Evolutionary conservation across 2,113 vertebrate species (phyloP), one percentile per base, ranked within the genome.

Genomic region (Phyllostomus hastatus): DNA sequence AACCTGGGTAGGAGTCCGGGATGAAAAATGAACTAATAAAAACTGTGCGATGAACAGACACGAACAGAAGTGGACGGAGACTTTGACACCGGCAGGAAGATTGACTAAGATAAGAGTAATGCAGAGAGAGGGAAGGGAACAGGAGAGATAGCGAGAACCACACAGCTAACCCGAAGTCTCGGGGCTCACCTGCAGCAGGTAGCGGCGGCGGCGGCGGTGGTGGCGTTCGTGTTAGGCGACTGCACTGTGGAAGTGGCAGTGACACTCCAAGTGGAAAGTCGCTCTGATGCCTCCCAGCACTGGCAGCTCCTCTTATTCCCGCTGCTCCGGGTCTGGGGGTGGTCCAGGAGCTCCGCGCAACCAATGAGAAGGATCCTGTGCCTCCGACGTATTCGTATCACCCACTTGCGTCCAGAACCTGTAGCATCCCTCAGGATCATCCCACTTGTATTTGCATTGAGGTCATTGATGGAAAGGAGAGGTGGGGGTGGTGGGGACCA

Each of bases 221-320:
- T 41, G 17, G 75, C 0, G 5, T 20, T 35, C 57, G 54, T 8
- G 43, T 80, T 8, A 20, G 26, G 67, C 35, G 10, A 43, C n/a
- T 7, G 67, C 66, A 11, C 26, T 3, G 64, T 7, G 4, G n/a
- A 59, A 75, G 83, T 12, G 11, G 20, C 70, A 9, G 89, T 11
- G 52, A 54, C 82, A 5, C 72, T 28, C 5, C 89, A 38, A 48
- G 88, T 83, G 61, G 43, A 73, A 61, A 26, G 88, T 43, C 88
- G 28, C 90, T 92, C 76, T 12, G 16, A 52, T 59, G 50, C 38
- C 76, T 94, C 85, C 43, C 64, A 50, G 70, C 35, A 7, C 64
- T 46, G 4, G 84, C 70, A 2, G 76, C 90, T n/a, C 90, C 91
- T 97, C 78, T 97, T 97, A 97, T 97, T 96, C 91, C 83, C 2